Percentiles rank a stretch among this genome's conserved stretches.
phyloP scores from a whole-genome alignment of 2,113 vertebrate species.

The Macroglossus sobrinus region DNA sequence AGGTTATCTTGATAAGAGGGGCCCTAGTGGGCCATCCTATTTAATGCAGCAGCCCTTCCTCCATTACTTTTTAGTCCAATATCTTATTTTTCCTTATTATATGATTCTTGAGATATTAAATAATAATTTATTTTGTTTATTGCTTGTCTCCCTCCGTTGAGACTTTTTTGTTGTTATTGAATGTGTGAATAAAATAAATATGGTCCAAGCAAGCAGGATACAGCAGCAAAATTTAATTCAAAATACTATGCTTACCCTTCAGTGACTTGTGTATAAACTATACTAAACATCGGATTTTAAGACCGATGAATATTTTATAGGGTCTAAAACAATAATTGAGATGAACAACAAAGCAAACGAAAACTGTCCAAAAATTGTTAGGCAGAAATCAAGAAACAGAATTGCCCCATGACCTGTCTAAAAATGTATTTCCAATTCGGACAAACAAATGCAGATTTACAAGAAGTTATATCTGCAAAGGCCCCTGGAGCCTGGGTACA shows the following conservation, averaged over 20 bases:
- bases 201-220: not conserved
- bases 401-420: not conserved
- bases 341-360: slow-evolving; percentile 9
- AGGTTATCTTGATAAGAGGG: not conserved
- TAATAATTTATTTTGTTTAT: not conserved
- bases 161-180: not conserved
- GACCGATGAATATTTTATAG: slow-evolving; percentile 7
- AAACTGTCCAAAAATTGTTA: slow-evolving; percentile 8
- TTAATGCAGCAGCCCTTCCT: not conserved
- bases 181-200: not conserved
- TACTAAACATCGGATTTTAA: not conserved
- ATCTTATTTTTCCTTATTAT: not conserved
- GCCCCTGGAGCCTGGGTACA: not conserved
- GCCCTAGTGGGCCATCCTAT: not conserved
- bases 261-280: not conserved
- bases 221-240: not conserved
- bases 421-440: not conserved
- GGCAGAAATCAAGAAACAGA: not conserved
- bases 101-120: not conserved
- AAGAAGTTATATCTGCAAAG: not conserved
- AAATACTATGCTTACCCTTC: not conserved
- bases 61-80: not conserved
- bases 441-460: not conserved
- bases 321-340: slow-evolving; percentile 1
- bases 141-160: not conserved